These are phyloP conservation scores for Emys orbicularis DNA, from an alignment of 2,797 vertebrate species.

Conservation along the genomic window DNA sequence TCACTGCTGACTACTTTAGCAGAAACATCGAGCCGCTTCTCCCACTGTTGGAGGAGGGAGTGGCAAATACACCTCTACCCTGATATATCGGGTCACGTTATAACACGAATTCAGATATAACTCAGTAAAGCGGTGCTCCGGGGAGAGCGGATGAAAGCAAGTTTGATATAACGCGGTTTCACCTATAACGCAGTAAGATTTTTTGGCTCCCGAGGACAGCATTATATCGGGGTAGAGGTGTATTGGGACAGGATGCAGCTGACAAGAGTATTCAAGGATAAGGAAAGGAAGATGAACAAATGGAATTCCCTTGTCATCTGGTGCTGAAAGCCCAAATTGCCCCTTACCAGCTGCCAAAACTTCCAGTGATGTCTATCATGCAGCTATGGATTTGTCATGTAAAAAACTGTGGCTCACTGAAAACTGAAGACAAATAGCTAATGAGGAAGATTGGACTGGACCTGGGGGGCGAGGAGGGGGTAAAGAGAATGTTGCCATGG, in stretches of 20 bases:
- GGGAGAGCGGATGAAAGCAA: no score
- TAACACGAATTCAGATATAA: no score
- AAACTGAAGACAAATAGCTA: background rate
- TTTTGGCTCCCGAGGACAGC: no score
- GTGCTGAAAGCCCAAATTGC: background rate
- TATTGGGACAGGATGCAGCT: background rate
- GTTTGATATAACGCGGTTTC: no score
- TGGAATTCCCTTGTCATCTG: background rate
- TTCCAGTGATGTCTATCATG: background rate
- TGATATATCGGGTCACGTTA: no score
- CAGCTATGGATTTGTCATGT: background rate
- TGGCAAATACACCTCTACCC: background rate
- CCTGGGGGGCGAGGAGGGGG: background rate
- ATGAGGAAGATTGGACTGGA: background rate
- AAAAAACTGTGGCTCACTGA: background rate
- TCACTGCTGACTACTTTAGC: background rate
- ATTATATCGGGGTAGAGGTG: no score
- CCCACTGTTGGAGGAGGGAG: background rate
- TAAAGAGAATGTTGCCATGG: background rate
- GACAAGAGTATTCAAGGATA: background rate
- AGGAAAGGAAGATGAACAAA: background rate
- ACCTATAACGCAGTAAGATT: no score
- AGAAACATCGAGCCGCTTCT: background rate
- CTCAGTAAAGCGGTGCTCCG: no score
- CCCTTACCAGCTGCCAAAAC: background rate